phyloP scores from a whole-genome alignment of 1,140 invertebrate species.

The Trichoplusia ni region DNA sequence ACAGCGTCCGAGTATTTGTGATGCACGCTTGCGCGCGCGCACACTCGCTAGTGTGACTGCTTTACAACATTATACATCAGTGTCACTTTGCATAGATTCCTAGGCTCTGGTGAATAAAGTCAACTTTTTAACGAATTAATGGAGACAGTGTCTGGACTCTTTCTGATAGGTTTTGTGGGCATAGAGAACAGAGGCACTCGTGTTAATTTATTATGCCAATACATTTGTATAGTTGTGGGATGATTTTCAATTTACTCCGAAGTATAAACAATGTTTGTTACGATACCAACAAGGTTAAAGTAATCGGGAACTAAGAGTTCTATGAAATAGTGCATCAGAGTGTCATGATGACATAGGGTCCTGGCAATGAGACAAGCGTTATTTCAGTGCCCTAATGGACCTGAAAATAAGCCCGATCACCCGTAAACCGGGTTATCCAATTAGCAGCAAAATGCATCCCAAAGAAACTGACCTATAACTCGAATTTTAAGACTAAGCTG shows the following conservation, averaged over 20 bases:
- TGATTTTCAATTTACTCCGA: no score
- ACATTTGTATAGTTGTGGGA: no score
- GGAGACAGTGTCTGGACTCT: slow-evolving; percentile 1
- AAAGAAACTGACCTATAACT: slow-evolving; percentile 16
- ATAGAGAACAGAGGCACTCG: not conserved
- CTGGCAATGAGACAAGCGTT: not conserved
- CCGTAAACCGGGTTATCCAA: slow-evolving; percentile 7
- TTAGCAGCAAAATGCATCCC: slow-evolving; percentile 19
- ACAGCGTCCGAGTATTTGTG: slow-evolving; percentile 8
- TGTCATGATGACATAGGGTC: not conserved
- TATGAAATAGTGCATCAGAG: no score
- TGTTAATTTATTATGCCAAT: no score
- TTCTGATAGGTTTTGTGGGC: not conserved
- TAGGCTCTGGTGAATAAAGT: slow-evolving; percentile 4
- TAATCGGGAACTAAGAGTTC: no score
- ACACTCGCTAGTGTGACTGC: slow-evolving; percentile 52
- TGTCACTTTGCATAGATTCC: slow-evolving; percentile 8
- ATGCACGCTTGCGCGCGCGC: slow-evolving; percentile 32
- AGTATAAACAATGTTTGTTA: no score
- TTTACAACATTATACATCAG: slow-evolving; percentile 59
- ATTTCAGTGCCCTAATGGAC: not conserved
- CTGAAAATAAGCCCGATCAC: not conserved
- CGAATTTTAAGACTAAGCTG: slow-evolving; percentile 41
- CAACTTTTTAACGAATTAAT: slow-evolving; percentile 11
- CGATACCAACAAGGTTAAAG: no score